Evolutionary conservation across 2,113 vertebrate genomes (phyloP).

Genomic region (Saguinus midas): DNA sequence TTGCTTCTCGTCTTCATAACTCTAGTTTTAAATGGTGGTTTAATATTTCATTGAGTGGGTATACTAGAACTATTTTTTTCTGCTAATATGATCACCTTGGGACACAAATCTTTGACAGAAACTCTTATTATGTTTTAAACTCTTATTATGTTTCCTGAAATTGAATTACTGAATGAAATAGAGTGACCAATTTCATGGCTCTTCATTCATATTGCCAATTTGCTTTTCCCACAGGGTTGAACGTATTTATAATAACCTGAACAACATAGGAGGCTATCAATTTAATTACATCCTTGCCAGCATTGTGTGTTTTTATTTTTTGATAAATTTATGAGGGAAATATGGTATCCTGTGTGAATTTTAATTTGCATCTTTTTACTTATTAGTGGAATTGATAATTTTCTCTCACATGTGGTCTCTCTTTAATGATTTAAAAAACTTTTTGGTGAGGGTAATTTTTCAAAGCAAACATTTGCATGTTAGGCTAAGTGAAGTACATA

Average conservation of each 20-base stretch:
- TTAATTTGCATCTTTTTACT: neutral
- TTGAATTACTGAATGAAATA: constrained; percentile 16
- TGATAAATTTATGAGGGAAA: neutral
- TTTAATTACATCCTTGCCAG: neutral
- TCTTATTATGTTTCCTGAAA: constrained; percentile 26
- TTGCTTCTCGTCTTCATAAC: neutral
- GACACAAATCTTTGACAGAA: neutral
- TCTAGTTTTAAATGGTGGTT: neutral
- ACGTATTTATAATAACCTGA: neutral
- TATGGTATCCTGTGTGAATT: neutral
- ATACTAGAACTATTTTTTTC: neutral
- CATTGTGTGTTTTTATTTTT: neutral
- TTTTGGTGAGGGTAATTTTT: neutral
- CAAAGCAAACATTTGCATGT: neutral
- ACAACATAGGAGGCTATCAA: neutral
- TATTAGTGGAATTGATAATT: neutral
- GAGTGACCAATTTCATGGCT: neutral
- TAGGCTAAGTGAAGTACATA: neutral
- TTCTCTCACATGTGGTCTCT: neutral
- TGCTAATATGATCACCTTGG: neutral
- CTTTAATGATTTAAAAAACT: neutral
- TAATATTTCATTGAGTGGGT: neutral
- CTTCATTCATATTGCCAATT: neutral
- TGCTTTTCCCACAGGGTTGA: neutral
- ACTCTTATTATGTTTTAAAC: constrained; percentile 29